Evolutionary conservation across 2,113 vertebrate species (phyloP), one percentile per base, ranked within the genome.

Genomic region (Lycaon pictus): DNA sequence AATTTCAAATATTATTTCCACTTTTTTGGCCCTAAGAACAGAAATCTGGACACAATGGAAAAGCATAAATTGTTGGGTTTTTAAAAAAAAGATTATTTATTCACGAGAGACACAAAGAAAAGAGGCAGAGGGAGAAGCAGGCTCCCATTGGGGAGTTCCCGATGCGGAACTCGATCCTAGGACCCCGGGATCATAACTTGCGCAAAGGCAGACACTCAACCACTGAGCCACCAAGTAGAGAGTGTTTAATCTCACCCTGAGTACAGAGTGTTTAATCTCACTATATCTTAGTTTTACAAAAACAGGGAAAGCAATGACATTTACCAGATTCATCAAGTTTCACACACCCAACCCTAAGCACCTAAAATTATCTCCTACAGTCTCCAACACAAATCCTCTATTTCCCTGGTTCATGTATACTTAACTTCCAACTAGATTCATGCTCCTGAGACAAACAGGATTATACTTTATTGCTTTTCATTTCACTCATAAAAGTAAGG

Each of bases 11-110:
- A 85, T 62, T 87, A 86, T 74, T 81, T 60, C 27, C n/a, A 48
- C n/a, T 35, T 76, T 67, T 89, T 53, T 85, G 85, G 51, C 77
- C 86, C 56, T 85, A 23, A 91, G 55, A 97, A 89, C 63, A 83
- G 82, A 96, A 94, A 94, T 60, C 11, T 95, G 35, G 12, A 79
- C 32, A 69, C 3, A 9, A 1, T 56, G 20, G 58, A 72, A 51
- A 32, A 95, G 16, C 74, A 95, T 6, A 43, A 43, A 7, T 43
- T 6, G 43, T 6, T 43, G 5, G 37, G 37, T 37, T 43, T 43
- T 43, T 43, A 1, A 43, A 43, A 43, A 43, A 43, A 43, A 43
- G 6, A 43, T 6, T 43, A 43, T 43, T 43, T 43, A 43, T 43
- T 43, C 43, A 43, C 1, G 43, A 43, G 43, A 43, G 43, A 43